phyloP scores from a whole-genome alignment of 2,888 invertebrate species.

The Octodonta nipae region DNA sequence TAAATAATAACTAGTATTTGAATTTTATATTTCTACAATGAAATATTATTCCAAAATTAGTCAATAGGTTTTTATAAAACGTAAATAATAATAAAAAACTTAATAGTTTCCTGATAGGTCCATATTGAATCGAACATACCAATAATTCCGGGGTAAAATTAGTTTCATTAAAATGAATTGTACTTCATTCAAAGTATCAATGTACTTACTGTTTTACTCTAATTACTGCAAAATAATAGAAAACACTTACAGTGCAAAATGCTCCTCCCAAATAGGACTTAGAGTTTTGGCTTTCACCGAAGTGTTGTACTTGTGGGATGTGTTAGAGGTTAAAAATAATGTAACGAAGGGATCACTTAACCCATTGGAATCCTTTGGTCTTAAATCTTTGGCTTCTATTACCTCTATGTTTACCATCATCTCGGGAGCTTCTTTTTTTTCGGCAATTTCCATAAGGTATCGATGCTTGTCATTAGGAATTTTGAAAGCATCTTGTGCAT shows the following conservation, averaged over 20 bases:
- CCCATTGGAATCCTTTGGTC: conserved; percentile 80
- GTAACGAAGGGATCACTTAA: conserved; percentile 96
- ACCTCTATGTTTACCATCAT: conserved; percentile 73
- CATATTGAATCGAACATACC: too few species aligned
- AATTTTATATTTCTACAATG: too few species aligned
- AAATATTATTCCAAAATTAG: too few species aligned
- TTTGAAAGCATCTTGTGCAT: conserved; percentile 70
- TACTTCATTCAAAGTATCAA: too few species aligned
- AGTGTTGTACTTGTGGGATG: conserved; percentile 71
- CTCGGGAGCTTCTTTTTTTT: conserved; percentile 70
- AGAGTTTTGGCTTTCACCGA: conserved; percentile 83
- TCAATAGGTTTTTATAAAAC: too few species aligned
- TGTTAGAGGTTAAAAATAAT: conserved; percentile 65
- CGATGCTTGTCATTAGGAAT: conserved; percentile 64
- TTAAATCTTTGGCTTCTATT: conserved; percentile 72
- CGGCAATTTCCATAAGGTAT: conserved; percentile 54
- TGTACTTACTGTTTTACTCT: too few species aligned
- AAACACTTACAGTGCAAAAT: conserved; percentile 87
- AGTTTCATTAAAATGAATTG: too few species aligned
- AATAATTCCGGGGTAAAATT: too few species aligned
- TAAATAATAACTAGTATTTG: too few species aligned
- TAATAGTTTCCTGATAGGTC: too few species aligned
- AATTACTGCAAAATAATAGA: too few species aligned
- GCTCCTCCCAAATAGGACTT: conserved; percentile 91
- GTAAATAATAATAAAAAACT: too few species aligned